Base-by-base conservation (phyloP, 1,140 invertebrate genomes). In the Aethina tumida region DNA sequence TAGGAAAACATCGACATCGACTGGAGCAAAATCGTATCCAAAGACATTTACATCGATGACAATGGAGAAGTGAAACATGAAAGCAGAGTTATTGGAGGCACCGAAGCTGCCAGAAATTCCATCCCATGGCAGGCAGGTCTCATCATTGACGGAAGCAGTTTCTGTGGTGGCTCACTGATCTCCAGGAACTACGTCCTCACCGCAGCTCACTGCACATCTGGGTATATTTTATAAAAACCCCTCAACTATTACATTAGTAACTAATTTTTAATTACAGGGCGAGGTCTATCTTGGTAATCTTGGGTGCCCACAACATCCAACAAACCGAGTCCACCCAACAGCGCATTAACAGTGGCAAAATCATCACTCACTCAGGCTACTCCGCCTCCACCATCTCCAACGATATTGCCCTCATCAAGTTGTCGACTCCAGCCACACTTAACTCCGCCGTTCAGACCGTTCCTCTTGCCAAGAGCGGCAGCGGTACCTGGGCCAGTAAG, bases 161-260 rank as follows among this genome's bases (percentile, higher is more conserved):
- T 74, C 47, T 80, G 77, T 52, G 74, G 76, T 13, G 73, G 68
- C 2, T 69, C 70, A 2, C 59, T 78, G 18, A 70, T 77, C 50
- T 72, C 65, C 35, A 53, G 56, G 20, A 58, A 59, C 47, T 68
- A 67, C 52, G 64, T 75, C 5, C 41, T 75, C n/a, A 75, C 72
- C 2, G 73, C 73, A 1, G 73, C 70, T 9, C 73, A 75, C 49
- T 76, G 73, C 50, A 17, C 31, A n/a, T n/a, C n/a, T n/a, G n/a
- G 17, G 62, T 38, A n/a, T n/a, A n/a, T n/a, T n/a, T n/a, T n/a
- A n/a, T n/a, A n/a, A n/a, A n/a, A n/a, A n/a, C n/a, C n/a, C n/a
- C n/a, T n/a, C n/a, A n/a, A n/a, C n/a, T n/a, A n/a, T n/a, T n/a
- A n/a, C n/a, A n/a, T n/a, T n/a, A n/a, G n/a, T n/a, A n/a, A n/a